Conservation (phyloP, 2,797 vertebrate genomes). For the Linurgus olivaceus region DNA sequence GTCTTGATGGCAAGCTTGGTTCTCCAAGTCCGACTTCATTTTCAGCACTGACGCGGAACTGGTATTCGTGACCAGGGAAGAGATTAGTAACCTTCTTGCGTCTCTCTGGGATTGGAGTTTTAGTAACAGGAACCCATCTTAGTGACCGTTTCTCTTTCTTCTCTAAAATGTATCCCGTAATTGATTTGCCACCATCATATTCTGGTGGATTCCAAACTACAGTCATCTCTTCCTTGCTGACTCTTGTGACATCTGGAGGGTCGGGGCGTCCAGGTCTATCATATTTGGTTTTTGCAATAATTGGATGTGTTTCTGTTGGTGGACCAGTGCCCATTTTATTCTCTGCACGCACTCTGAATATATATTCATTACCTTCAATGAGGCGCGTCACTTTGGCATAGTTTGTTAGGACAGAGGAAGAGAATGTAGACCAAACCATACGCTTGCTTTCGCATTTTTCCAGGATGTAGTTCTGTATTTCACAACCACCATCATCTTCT, state of each 20-base stretch:
- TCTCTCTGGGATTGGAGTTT: constrained; percentile 85
- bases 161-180: constrained; percentile 94
- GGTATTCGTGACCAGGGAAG: constrained; percentile 93
- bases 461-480: constrained; percentile 97
- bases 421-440: constrained; percentile 94
- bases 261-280: constrained; percentile 89
- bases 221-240: constrained; percentile 93
- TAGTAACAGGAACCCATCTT: constrained; percentile 93
- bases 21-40: constrained; percentile 94
- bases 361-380: constrained; percentile 95
- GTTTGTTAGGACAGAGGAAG: constrained; percentile 87
- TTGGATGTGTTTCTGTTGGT: constrained; percentile 88
- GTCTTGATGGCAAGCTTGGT: constrained; percentile 91
- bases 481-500: constrained; percentile 95
- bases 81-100: constrained; percentile 90
- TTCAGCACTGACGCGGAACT: constrained; percentile 96
- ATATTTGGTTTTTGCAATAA: constrained; percentile 92
- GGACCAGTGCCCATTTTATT: constrained; percentile 98
- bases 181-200: constrained; percentile 92
- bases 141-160: constrained; percentile 90
- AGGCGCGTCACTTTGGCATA: constrained; percentile 89
- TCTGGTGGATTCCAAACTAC: constrained; percentile 93
- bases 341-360: constrained; percentile 95
- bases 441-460: constrained; percentile 98
- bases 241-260: constrained; percentile 90